Conservation (phyloP, 2,113 vertebrate species). For the Periophthalmodon schlosseri region DNA sequence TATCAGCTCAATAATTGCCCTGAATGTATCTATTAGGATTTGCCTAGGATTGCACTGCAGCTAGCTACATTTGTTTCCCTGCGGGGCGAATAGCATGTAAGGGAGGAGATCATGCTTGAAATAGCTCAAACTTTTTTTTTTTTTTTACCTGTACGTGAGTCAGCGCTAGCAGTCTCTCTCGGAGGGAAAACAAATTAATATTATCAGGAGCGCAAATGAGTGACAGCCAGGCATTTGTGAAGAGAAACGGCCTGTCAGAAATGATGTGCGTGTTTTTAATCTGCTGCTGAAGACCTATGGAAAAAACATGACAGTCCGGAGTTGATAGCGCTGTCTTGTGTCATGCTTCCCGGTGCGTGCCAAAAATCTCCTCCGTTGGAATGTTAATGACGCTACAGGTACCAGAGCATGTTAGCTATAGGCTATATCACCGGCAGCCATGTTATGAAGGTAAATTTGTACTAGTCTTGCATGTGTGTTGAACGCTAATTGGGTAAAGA, state of each 20-base stretch:
- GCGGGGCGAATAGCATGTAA: constrained; percentile 59
- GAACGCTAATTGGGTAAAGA: background rate
- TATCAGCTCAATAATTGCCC: constrained; percentile 53
- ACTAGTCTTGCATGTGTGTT: background rate
- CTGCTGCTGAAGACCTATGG: constrained; percentile 19
- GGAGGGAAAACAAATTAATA: constrained; percentile 32
- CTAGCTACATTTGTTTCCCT: constrained; percentile 48
- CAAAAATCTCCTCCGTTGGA: constrained; percentile 68
- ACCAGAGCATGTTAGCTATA: constrained; percentile 31
- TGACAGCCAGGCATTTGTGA: constrained; percentile 22
- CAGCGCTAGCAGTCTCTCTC: constrained; percentile 1
- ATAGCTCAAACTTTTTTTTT: constrained; percentile 9
- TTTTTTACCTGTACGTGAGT: constrained; percentile 39
- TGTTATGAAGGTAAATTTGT: constrained; percentile 9
- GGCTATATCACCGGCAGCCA: constrained; percentile 28
- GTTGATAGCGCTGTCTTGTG: constrained; percentile 53
- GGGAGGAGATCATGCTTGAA: constrained; percentile 47
- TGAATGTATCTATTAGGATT: constrained; percentile 54
- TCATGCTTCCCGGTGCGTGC: constrained; percentile 63
- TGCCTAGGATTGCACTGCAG: constrained; percentile 33
- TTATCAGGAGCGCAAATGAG: background rate
- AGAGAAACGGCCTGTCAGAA: constrained; percentile 28
- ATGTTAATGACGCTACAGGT: constrained; percentile 69
- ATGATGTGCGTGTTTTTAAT: constrained; percentile 32
- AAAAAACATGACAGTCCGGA: constrained; percentile 14